Conservation (phyloP, 2,797 vertebrate species). For the Sphaeramia orbicularis region DNA sequence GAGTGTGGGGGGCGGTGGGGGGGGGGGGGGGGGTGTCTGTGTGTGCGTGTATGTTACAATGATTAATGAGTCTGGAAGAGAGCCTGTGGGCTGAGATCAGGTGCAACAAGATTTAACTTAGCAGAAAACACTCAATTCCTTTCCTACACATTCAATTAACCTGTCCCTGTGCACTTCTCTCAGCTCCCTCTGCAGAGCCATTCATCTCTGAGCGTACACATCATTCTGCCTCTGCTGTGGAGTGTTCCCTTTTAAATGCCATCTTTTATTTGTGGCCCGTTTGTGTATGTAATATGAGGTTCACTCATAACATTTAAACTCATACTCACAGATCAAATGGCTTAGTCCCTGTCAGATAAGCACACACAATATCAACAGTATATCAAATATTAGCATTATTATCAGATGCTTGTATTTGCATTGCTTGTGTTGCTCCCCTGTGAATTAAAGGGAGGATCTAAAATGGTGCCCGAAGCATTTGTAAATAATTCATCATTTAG, state of each 20-base stretch:
- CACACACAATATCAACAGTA: not conserved
- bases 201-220: slow-evolving; percentile 63
- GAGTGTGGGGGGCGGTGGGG: not conserved
- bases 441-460: slow-evolving; percentile 25
- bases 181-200: slow-evolving; percentile 61
- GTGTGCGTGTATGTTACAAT: slow-evolving; percentile 54
- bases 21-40: too few species aligned
- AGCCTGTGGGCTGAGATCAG: slow-evolving; percentile 80
- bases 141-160: slow-evolving; percentile 82
- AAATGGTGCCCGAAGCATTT: slow-evolving; percentile 24
- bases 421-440: slow-evolving; percentile 20
- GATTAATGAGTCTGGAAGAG: slow-evolving; percentile 77
- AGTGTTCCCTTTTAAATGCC: slow-evolving; percentile 54
- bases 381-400: slow-evolving; percentile 21
- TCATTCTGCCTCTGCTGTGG: slow-evolving; percentile 33
- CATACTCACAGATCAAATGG: slow-evolving; percentile 35
- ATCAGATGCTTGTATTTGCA: slow-evolving; percentile 23
- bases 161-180: slow-evolving; percentile 64
- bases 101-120: slow-evolving; percentile 82
- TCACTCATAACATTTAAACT: slow-evolving; percentile 40
- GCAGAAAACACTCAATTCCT: slow-evolving; percentile 78
- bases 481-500: slow-evolving; percentile 31
- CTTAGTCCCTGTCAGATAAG: slow-evolving; percentile 17
- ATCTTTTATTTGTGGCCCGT: slow-evolving; percentile 60
- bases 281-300: slow-evolving; percentile 44